A percentile compares a stretch with the other conserved stretches of the same genome.
Conservation (phyloP, 2,888 invertebrate genomes). For the Brenthis hecate region DNA sequence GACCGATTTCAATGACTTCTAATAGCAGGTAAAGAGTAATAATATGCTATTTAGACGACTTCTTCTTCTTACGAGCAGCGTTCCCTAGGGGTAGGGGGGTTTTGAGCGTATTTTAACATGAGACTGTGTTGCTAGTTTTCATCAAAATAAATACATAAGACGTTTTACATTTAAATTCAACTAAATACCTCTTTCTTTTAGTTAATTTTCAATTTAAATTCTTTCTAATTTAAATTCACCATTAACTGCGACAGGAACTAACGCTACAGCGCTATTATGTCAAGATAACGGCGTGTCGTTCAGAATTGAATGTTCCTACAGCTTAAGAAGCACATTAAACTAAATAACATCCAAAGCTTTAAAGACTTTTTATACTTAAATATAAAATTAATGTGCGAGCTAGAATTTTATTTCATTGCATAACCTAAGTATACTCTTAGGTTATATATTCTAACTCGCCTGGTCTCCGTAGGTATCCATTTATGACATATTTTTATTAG, state of each 20-base stretch:
- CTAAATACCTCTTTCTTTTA: neutral
- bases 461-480: too few species aligned
- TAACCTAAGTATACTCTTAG: neutral
- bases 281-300: conserved; percentile 32
- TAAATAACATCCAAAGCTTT: conserved; percentile 33
- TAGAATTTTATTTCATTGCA: neutral
- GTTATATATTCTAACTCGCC: too few species aligned
- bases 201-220: conserved; percentile 20
- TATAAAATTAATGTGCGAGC: conserved; percentile 17
- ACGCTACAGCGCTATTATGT: conserved; percentile 24
- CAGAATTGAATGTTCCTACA: conserved; percentile 25
- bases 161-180: neutral
- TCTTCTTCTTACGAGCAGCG: too few species aligned
- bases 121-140: too few species aligned
- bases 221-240: conserved; percentile 8
- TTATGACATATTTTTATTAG: too few species aligned
- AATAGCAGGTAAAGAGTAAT: too few species aligned
- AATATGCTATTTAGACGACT: too few species aligned
- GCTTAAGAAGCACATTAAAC: conserved; percentile 33
- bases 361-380: conserved; percentile 22
- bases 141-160: too few species aligned
- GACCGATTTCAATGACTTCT: too few species aligned
- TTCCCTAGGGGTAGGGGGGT: too few species aligned
- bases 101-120: too few species aligned
- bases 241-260: conserved; percentile 9